Evolutionary conservation across 2,888 invertebrate genomes (phyloP).

Genomic region (Bedellia somnulentella): DNA sequence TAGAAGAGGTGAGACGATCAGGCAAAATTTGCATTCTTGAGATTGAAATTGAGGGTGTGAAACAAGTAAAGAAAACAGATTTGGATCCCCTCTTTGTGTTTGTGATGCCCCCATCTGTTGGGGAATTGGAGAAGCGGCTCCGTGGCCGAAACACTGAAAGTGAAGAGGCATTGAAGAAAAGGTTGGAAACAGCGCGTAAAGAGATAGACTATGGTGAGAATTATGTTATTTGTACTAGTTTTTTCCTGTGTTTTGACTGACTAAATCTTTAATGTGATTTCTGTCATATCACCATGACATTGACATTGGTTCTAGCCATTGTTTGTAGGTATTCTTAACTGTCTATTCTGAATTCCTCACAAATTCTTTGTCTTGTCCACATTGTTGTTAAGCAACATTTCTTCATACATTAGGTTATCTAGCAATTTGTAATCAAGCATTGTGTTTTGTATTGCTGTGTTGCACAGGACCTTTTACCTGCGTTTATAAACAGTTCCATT

Average conservation of each 20-base stretch:
- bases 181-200: slow-evolving; percentile 74
- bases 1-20: slow-evolving; percentile 73
- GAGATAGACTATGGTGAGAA: slow-evolving; percentile 84
- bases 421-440: no score
- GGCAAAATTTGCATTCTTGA: slow-evolving; percentile 93
- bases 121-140: slow-evolving; percentile 73
- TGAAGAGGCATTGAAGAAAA: slow-evolving; percentile 77
- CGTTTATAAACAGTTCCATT: no score
- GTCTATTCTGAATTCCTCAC: no score
- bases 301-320: no score
- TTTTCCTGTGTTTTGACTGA: background rate
- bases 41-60: slow-evolving; percentile 94
- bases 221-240: no score
- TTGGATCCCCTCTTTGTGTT: slow-evolving; percentile 86
- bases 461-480: no score
- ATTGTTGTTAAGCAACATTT: no score
- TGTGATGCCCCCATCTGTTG: slow-evolving; percentile 87
- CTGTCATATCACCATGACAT: no score
- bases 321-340: no score
- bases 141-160: slow-evolving; percentile 86
- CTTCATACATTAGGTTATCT: no score
- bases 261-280: background rate
- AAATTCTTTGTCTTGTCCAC: no score
- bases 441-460: no score
- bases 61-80: slow-evolving; percentile 76